Conservation (phyloP, 1,140 invertebrate species). For the Holcopasites calliopsidis region DNA sequence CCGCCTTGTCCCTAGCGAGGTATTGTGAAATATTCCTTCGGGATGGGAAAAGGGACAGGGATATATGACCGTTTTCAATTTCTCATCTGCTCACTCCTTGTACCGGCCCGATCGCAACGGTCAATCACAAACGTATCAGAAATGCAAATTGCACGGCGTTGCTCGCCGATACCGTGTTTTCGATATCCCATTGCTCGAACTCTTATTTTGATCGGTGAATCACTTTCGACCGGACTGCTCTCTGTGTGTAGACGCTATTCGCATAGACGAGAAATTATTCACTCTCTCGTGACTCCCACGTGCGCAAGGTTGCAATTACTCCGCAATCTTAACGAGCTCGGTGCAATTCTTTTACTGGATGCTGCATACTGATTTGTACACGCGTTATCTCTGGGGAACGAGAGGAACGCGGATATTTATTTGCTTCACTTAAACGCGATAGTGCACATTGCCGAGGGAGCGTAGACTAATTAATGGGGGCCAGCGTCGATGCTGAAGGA, state of each 20-base stretch:
- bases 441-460: too few relatives aligned
- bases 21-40: slow-evolving; percentile 26
- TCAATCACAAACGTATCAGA: slow-evolving; percentile 25
- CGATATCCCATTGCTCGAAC: slow-evolving; percentile 19
- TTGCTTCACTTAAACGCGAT: neutral
- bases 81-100: slow-evolving; percentile 10
- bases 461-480: too few relatives aligned
- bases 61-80: slow-evolving; percentile 33
- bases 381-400: neutral
- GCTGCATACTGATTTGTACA: neutral
- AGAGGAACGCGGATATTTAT: neutral
- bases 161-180: slow-evolving; percentile 22
- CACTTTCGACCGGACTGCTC: slow-evolving; percentile 20
- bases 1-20: slow-evolving; percentile 21
- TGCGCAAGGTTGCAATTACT: slow-evolving; percentile 14
- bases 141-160: slow-evolving; percentile 39
- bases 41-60: neutral
- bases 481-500: too few relatives aligned
- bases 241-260: neutral
- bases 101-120: too few relatives aligned
- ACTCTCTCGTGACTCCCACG: neutral
- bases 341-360: neutral
- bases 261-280: slow-evolving; percentile 29
- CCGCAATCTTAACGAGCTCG: neutral
- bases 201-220: slow-evolving; percentile 42